Percentiles rank a stretch among this genome's conserved stretches.
Conservation (phyloP, 2,113 vertebrate genomes). For the Muscicapa adusta region DNA sequence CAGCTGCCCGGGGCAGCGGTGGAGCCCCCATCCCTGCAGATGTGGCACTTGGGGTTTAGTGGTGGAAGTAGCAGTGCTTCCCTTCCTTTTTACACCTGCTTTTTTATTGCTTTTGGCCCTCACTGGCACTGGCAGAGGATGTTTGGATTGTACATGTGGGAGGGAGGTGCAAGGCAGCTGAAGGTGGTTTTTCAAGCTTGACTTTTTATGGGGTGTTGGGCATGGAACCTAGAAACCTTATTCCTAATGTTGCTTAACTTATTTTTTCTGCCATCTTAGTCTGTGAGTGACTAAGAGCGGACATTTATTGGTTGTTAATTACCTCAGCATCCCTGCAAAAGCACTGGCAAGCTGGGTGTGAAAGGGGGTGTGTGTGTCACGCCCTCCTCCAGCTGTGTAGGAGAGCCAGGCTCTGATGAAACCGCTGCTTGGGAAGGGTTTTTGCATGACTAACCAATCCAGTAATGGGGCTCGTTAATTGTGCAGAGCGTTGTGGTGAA, state of each 20-base stretch:
- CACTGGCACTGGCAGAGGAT: no score
- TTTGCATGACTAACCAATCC: not conserved
- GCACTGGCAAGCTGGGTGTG: not conserved
- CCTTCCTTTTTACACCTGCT: not conserved
- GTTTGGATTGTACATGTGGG: not conserved
- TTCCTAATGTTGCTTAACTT: not conserved
- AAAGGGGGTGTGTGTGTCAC: not conserved
- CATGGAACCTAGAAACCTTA: not conserved
- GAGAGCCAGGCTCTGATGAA: not conserved
- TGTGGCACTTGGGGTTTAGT: not conserved
- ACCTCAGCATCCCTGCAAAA: not conserved
- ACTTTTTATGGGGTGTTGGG: not conserved
- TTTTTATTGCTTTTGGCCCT: not conserved
- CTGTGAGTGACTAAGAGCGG: not conserved
- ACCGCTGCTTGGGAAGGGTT: not conserved
- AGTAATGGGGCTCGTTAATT: not conserved
- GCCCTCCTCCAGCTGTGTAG: fast-evolving
- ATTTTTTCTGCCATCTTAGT: not conserved
- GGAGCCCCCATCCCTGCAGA: not conserved
- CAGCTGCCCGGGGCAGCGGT: not conserved
- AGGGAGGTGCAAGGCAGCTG: not conserved
- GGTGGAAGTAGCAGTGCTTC: not conserved
- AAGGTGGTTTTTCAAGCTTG: not conserved
- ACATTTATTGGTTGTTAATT: not conserved
- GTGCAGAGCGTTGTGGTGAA: fast-evolving